Conservation (phyloP, 2,113 vertebrate species). For the Thinocorus orbignyianus region DNA sequence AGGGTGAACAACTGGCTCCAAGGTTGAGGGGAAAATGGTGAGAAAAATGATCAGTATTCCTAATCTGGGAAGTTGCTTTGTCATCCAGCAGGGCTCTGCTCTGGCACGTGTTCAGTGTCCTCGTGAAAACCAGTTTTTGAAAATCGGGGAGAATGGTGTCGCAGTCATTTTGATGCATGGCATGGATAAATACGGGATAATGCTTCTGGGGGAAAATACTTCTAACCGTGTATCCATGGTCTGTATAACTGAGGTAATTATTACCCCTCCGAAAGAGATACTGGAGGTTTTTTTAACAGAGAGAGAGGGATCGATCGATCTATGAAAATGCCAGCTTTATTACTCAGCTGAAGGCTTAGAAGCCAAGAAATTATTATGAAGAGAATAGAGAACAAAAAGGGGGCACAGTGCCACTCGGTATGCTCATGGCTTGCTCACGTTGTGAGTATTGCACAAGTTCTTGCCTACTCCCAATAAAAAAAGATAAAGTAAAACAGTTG, state of each 20-base stretch:
- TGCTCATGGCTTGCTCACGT: not conserved
- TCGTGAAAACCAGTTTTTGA: not conserved
- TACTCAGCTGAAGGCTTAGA: not conserved
- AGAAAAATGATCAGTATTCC: not conserved
- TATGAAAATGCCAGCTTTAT: not conserved
- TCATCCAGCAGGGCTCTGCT: not conserved
- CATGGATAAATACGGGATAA: not conserved
- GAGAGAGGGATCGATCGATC: not conserved
- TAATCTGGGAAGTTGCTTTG: not conserved
- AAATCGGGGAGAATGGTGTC: not conserved
- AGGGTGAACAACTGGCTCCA: not conserved
- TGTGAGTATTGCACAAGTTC: not conserved
- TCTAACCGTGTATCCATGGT: not conserved
- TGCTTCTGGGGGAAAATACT: not conserved
- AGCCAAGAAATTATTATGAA: not conserved
- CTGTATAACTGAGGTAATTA: not conserved
- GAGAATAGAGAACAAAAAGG: not conserved
- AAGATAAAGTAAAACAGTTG: not conserved
- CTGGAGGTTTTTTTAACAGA: not conserved
- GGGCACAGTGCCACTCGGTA: not conserved
- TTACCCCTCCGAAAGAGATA: not conserved
- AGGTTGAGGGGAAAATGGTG: not conserved
- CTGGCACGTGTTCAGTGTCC: not conserved
- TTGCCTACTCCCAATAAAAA: not conserved
- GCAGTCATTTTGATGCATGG: not conserved